These are phyloP conservation scores for Asteroscopus sphinx DNA, from an alignment of 2,888 invertebrate species.

Conservation along the genomic window DNA sequence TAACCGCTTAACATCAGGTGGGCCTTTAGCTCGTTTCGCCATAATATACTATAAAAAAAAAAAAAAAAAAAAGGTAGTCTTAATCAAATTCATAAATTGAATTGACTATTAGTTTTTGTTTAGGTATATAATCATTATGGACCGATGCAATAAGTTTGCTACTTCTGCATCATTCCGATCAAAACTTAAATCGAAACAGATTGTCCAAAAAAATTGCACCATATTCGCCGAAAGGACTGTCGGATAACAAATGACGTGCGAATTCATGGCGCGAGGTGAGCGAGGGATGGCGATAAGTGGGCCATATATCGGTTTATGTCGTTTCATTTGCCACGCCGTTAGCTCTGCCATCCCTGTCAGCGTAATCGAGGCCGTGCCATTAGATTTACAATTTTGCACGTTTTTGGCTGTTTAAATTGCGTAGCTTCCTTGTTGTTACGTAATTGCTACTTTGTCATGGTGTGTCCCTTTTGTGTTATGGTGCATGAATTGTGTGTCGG, in stretches of 20 bases:
- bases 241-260: slow-evolving; percentile 53
- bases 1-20: too few relatives aligned
- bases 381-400: slow-evolving; percentile 48
- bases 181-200: background rate
- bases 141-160: too few relatives aligned
- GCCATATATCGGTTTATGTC: slow-evolving; percentile 56
- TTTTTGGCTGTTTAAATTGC: slow-evolving; percentile 22
- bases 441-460: background rate
- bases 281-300: slow-evolving; percentile 45
- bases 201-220: slow-evolving; percentile 18
- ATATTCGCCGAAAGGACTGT: slow-evolving; percentile 23
- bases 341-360: slow-evolving; percentile 33
- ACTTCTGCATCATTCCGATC: background rate
- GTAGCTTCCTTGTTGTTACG: slow-evolving; percentile 3
- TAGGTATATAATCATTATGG: too few relatives aligned
- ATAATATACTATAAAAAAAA: too few relatives aligned
- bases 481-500: too few relatives aligned
- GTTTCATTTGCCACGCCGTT: slow-evolving; percentile 50
- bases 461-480: background rate
- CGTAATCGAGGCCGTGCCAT: slow-evolving; percentile 28
- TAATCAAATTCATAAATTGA: too few relatives aligned
- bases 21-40: too few relatives aligned
- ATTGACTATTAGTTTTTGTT: too few relatives aligned
- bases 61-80: too few relatives aligned
- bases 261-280: slow-evolving; percentile 41